These are phyloP conservation scores for Toxonevra muliebris DNA, from an alignment of 2,888 invertebrate species.

Conservation along the genomic window DNA sequence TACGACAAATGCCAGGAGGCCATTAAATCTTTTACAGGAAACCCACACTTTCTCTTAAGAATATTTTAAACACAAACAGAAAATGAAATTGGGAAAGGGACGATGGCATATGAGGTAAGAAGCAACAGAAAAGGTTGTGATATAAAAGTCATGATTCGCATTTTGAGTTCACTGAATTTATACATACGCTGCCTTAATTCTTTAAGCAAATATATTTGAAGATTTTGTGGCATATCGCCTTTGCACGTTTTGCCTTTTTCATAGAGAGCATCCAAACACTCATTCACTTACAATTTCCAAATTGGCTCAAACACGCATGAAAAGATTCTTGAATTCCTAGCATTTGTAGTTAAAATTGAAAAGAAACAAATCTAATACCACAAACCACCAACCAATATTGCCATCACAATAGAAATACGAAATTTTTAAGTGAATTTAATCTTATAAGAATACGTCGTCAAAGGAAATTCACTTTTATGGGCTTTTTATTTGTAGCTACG, in stretches of 20 bases:
- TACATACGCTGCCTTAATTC: constrained; percentile 34
- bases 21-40: constrained; percentile 30
- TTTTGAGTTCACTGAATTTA: not conserved
- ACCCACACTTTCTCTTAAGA: not conserved
- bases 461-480: constrained; percentile 12
- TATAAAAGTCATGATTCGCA: not conserved
- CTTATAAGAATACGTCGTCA: constrained; percentile 20
- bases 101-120: not conserved
- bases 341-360: no score
- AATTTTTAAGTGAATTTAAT: constrained; percentile 42
- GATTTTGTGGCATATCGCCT: not conserved
- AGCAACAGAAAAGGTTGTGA: not conserved
- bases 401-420: not conserved
- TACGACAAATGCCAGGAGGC: constrained; percentile 30
- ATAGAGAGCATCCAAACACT: no score
- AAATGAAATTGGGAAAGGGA: no score
- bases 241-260: not conserved
- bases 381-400: no score
- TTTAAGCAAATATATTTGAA: constrained; percentile 37
- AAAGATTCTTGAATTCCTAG: constrained; percentile 24
- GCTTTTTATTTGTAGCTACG: not conserved
- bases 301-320: constrained; percentile 36
- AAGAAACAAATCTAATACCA: not conserved
- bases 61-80: no score
- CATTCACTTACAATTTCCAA: not conserved